A percentile compares a stretch with the other conserved stretches of the same genome.
phyloP scores from a whole-genome alignment of 92 coral and sea anemone species.

The Ricordea florida region DNA sequence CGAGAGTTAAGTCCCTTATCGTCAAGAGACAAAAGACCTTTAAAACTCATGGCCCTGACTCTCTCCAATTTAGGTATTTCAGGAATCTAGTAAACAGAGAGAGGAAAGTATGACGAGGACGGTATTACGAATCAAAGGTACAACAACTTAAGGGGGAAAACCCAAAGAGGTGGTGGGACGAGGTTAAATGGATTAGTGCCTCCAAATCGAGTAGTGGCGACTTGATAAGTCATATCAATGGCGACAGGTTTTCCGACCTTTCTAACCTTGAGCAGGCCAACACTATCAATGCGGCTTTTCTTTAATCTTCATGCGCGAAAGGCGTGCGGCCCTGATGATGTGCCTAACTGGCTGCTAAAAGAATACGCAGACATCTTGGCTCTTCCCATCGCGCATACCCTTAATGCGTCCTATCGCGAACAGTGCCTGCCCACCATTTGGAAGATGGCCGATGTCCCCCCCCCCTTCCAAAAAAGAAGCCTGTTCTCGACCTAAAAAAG shows the following conservation, averaged over 20 bases:
- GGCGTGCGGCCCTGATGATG: conserved; percentile 38
- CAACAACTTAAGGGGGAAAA: conserved; percentile 47
- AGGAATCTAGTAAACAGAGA: conserved; percentile 24
- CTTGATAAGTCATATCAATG: background rate
- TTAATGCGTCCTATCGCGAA: conserved; percentile 24
- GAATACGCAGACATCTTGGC: conserved; percentile 45
- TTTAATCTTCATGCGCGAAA: conserved; percentile 22
- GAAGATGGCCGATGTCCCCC: conserved; percentile 36
- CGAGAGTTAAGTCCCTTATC: conserved; percentile 24
- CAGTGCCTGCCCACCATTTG: conserved; percentile 38
- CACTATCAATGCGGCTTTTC: background rate
- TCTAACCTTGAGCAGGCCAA: background rate
- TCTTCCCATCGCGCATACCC: conserved; percentile 21
- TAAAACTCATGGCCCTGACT: background rate
- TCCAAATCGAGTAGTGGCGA: background rate
- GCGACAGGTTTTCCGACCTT: conserved; percentile 7
- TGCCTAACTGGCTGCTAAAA: conserved; percentile 22
- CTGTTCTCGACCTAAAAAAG: conserved; percentile 19
- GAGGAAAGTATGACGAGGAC: conserved; percentile 32
- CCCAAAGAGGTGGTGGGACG: conserved; percentile 35
- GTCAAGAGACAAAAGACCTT: conserved; percentile 16
- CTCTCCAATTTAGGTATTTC: conserved; percentile 18
- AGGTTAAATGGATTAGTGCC: conserved; percentile 28
- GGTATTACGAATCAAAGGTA: conserved; percentile 33
- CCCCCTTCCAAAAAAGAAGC: conserved; percentile 25